Base-by-base conservation (phyloP, 2,888 invertebrate species). In the Drosophila quasianomalipes region DNA sequence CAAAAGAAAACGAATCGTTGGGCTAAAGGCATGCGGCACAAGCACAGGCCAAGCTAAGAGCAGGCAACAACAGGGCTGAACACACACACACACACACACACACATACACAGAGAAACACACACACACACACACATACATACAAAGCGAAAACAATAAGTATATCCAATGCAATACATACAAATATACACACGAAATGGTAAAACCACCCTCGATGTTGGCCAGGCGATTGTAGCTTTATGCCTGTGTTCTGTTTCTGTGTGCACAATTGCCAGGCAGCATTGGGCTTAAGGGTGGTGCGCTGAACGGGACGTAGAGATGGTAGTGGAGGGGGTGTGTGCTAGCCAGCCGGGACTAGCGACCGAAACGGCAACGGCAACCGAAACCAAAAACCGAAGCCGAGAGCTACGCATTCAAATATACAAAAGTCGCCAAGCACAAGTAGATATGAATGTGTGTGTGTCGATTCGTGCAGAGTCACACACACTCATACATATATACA, bases 161-260 rank as follows among this genome's bases (percentile, higher is more conserved):
- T 66, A 79, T 71, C 65, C 79, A 75, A 61, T 74, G 77, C 78
- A 77, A 81, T 81, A 77, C 58, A 74, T 54, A 60, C 58, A 72
- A 68, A 69, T 53, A 52, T 22, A 76, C 30, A 49, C 19, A 72
- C 65, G 76, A 85, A 85, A 85, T 85, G 88, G 88, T 85, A 85
- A 88, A 85, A 85, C 85, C 88, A 85, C 85, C 85, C 85, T 81
- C 88, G 61, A 49, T 64, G 66, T 33, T 47, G 61, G 58, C 28
- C 57, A 39, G 39, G 57, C 65, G 22, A 58, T 51, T 72, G 72
- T 58, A 53, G 71, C 76, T 66, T 76, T 65, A 44, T 58, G 66
- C 68, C 67, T 51, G 68, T 64, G 52, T 52, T 58, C 51, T 19
- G 37, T 28, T 57, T 58, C 54, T 19, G 37, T 37, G 57, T 39